phyloP scores from a whole-genome alignment of 2,888 invertebrate genomes.

The Dyspetes luteomarginatus region DNA sequence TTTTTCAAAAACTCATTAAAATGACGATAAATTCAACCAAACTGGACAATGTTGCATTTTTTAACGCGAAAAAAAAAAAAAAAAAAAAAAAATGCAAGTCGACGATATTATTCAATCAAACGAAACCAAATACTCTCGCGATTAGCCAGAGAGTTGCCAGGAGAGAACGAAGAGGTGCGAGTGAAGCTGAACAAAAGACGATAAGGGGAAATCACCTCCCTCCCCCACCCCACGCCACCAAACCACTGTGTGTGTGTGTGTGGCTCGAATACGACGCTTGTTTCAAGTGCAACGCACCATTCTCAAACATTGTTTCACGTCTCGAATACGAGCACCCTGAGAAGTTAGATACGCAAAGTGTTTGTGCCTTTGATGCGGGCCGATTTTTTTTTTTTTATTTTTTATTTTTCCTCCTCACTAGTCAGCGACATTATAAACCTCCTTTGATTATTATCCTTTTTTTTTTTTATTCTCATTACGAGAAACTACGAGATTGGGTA shows the following conservation, averaged over 20 bases:
- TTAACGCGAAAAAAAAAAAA: too few species aligned
- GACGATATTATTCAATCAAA: conserved; percentile 16
- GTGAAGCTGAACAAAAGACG: neutral
- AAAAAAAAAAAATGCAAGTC: too few species aligned
- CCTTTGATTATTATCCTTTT: neutral
- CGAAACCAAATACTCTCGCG: conserved; percentile 1
- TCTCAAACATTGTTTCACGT: conserved; percentile 29
- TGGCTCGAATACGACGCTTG: conserved; percentile 51
- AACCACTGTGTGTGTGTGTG: too few species aligned
- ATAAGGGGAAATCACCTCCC: conserved; percentile 8
- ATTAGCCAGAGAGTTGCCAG: neutral
- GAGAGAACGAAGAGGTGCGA: conserved; percentile 3
- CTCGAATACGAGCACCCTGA: conserved; percentile 41
- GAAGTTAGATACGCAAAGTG: conserved; percentile 9
- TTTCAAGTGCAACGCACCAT: conserved; percentile 54
- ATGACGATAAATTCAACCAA: neutral
- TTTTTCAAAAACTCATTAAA: too few species aligned
- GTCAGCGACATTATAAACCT: conserved; percentile 1
- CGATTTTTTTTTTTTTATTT: neutral
- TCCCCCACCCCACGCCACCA: too few species aligned
- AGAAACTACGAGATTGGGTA: neutral
- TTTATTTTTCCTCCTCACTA: too few species aligned
- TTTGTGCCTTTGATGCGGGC: neutral
- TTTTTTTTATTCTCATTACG: neutral
- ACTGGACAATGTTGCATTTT: too few species aligned